Base-by-base conservation (phyloP, 2,888 invertebrate species). In the Synanthedon vespiformis region DNA sequence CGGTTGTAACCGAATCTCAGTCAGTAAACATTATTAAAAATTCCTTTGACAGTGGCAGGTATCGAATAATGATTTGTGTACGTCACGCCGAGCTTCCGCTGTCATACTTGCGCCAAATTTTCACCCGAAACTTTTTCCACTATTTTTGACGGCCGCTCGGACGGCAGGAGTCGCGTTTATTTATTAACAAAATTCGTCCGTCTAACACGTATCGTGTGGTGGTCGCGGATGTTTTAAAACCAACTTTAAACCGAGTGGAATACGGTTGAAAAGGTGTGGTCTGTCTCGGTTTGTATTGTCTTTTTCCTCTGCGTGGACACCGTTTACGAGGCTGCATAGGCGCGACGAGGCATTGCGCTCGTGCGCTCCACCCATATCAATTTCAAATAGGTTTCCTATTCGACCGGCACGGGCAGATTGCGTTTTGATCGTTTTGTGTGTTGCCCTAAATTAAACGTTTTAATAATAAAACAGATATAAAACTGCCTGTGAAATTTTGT, bases 351-450 rank as follows among this genome's bases (percentile, higher is more conserved):
- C 75, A 72, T 64, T 75, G 79, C 80, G 71, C 61, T 63, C 72
- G 72, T 68, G 77, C 74, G 82, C 83, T 81, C 80, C 81, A 83
- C 83, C 84, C 84, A 84, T 85, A 87, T 87, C 85, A 87, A 87
- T 87, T 85, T 84, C 85, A 72, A 84, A 85, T 86, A 80, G 84
- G 83, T 82, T 84, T 77, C 81, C 82, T 80, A 84, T 84, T 80
- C 79, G 80, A 61, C 57, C 63, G 65, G 74, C 72, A 61, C 73
- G 70, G 76, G 72, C 73, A 81, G 80, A 84, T 84, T 84, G 81
- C 76, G 76, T 84, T 85, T 80, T 83, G 79, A 82, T 80, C 81
- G 84, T 85, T 86, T 85, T 83, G 75, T 77, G 75, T 77, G 82
- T 79, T 82, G 77, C 77, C 82, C 84, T 80, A 86, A 86, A 85